phyloP scores from a whole-genome alignment of 2,113 vertebrate species.

The Malurus elegans region DNA sequence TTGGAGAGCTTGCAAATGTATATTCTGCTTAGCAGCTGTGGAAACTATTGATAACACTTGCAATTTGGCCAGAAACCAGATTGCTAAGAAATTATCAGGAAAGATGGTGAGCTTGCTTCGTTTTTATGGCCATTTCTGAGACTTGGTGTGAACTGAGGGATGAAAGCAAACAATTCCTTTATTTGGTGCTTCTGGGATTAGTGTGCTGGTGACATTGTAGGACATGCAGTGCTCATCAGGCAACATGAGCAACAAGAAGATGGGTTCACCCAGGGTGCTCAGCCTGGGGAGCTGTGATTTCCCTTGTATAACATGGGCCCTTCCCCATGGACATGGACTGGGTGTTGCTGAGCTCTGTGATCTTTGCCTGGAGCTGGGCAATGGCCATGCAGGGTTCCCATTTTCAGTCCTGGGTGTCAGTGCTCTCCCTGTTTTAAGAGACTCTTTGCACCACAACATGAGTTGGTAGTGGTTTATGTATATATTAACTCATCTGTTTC shows the following conservation, averaged over 20 bases:
- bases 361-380: not conserved
- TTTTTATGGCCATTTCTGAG: not conserved
- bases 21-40: not conserved
- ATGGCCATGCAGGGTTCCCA: fast-evolving
- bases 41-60: not conserved
- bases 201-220: not conserved
- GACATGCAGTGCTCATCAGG: not conserved
- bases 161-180: not conserved
- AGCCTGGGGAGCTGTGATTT: not conserved
- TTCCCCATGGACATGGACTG: not conserved
- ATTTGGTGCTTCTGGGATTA: not conserved
- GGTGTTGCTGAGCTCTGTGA: not conserved
- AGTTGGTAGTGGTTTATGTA: not conserved
- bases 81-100: not conserved
- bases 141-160: not conserved
- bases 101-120: not conserved
- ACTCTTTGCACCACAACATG: not conserved
- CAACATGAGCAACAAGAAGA: fast-evolving
- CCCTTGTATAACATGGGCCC: not conserved
- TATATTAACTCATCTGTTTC: not conserved
- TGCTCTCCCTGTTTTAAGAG: not conserved
- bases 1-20: not conserved
- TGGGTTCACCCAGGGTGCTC: fast-evolving
- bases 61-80: not conserved
- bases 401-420: not conserved